Conservation (phyloP, 1,140 invertebrate species). For the Drosophila busckii region DNA sequence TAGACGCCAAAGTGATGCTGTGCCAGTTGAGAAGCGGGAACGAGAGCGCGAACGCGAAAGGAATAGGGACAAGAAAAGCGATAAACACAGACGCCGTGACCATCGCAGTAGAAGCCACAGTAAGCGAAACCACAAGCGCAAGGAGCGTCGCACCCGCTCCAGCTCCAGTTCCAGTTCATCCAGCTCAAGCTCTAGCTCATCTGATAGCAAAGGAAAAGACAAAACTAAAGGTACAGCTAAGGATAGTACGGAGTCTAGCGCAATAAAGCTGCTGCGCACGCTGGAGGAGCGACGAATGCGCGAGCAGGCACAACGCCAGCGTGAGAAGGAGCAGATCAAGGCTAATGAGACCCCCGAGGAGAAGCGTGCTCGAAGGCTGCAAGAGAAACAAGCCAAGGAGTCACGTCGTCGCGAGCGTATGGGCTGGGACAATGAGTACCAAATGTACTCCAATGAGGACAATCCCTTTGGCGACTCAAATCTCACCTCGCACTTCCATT, state of each 20-base stretch:
- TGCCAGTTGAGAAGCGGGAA: background rate
- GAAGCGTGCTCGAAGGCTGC: conserved; percentile 90
- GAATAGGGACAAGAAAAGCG: conserved; percentile 13
- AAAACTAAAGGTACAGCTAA: background rate
- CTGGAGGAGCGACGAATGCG: conserved; percentile 86
- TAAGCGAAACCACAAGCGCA: conserved; percentile 6
- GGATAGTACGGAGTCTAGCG: conserved; percentile 33
- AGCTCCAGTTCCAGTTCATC: conserved; percentile 12
- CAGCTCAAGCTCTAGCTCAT: conserved; percentile 27
- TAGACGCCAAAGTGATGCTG: conserved; percentile 4
- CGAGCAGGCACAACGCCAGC: conserved; percentile 84
- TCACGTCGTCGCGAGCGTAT: conserved; percentile 91
- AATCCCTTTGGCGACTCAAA: conserved; percentile 99
- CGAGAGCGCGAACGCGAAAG: conserved; percentile 7
- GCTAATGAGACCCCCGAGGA: conserved; percentile 96
- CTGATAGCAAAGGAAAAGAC: background rate
- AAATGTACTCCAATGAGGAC: conserved; percentile 98
- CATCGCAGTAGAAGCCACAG: conserved; percentile 14
- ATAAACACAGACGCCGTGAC: conserved; percentile 13
- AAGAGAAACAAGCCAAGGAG: conserved; percentile 96
- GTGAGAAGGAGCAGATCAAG: conserved; percentile 91
- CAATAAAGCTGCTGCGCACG: conserved; percentile 84
- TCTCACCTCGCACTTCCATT: conserved; percentile 95
- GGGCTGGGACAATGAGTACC: conserved; percentile 97
- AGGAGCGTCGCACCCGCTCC: conserved; percentile 26